phyloP scores from a whole-genome alignment of 2,888 invertebrate genomes.

The Steinernema hermaphroditum region DNA sequence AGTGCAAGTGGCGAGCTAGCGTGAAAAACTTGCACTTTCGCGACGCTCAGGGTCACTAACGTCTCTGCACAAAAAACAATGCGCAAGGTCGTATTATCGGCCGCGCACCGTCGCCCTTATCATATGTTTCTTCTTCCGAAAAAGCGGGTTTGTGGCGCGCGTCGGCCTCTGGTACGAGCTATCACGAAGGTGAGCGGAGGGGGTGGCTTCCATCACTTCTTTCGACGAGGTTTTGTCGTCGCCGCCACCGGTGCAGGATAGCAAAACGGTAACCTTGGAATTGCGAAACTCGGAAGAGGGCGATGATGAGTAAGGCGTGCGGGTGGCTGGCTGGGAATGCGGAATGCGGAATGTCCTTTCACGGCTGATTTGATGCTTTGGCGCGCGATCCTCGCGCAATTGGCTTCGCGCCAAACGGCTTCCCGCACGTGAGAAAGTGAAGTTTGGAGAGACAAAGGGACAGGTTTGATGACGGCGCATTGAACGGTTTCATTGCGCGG shows the following conservation, averaged over 20 bases:
- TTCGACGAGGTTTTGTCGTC: not conserved
- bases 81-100: slow-evolving; percentile 26
- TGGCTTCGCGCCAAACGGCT: not conserved
- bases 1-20: slow-evolving; percentile 10
- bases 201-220: not conserved
- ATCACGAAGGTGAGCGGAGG: not conserved
- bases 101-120: slow-evolving; percentile 9
- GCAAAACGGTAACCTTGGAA: slow-evolving; percentile 4
- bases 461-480: too few relatives aligned
- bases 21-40: slow-evolving; percentile 9
- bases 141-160: slow-evolving; percentile 1
- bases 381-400: slow-evolving; percentile 17
- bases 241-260: not conserved
- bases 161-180: not conserved
- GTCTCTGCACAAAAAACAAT: not conserved
- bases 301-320: not conserved
- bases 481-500: too few relatives aligned
- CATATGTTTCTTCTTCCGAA: slow-evolving; percentile 1
- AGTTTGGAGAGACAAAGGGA: too few relatives aligned
- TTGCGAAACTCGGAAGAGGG: not conserved
- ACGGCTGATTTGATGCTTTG: slow-evolving; percentile 10
- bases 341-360: not conserved
- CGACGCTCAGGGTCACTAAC: not conserved
- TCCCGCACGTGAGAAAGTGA: slow-evolving; percentile 4
- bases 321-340: not conserved